These are phyloP conservation scores for Adineta ricciae DNA, from an alignment of 2,888 invertebrate species.

Conservation along the genomic window DNA sequence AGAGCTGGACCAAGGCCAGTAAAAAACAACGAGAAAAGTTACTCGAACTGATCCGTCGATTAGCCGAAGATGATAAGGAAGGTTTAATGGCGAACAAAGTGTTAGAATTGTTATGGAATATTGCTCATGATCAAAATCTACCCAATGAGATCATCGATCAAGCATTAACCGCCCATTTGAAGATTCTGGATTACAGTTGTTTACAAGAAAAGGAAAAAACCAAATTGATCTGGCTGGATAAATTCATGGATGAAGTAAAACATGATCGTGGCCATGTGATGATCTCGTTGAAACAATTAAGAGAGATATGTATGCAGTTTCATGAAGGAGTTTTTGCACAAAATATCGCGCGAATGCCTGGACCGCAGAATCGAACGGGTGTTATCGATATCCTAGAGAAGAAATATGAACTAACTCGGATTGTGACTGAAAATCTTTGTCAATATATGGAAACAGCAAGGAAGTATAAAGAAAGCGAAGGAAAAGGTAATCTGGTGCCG, in stretches of 20 bases:
- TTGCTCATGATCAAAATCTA: constrained; percentile 88
- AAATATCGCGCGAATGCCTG: constrained; percentile 9
- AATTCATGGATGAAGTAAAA: constrained; percentile 22
- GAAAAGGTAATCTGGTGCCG: constrained; percentile 66
- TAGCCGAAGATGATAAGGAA: constrained; percentile 95
- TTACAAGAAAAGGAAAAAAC: constrained; percentile 58
- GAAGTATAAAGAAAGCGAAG: not conserved
- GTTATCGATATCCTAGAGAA: constrained; percentile 14
- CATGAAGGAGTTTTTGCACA: constrained; percentile 54
- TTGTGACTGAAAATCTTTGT: constrained; percentile 5
- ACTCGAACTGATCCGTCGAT: constrained; percentile 78
- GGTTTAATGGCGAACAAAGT: constrained; percentile 54
- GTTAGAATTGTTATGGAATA: constrained; percentile 83
- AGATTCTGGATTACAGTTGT: constrained; percentile 67
- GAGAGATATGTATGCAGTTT: constrained; percentile 85
- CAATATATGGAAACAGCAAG: not conserved
- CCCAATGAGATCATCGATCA: constrained; percentile 94
- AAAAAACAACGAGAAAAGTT: constrained; percentile 89
- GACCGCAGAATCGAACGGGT: not conserved
- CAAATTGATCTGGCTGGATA: not conserved
- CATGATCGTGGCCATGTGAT: constrained; percentile 22
- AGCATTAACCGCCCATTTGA: constrained; percentile 85
- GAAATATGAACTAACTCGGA: not conserved
- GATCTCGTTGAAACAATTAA: constrained; percentile 71
- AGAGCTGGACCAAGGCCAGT: constrained; percentile 84